Evolutionary conservation across 2,888 invertebrate species (phyloP), one percentile per base, ranked within the genome.

Genomic region (Rhimphoctona megacephalus): DNA sequence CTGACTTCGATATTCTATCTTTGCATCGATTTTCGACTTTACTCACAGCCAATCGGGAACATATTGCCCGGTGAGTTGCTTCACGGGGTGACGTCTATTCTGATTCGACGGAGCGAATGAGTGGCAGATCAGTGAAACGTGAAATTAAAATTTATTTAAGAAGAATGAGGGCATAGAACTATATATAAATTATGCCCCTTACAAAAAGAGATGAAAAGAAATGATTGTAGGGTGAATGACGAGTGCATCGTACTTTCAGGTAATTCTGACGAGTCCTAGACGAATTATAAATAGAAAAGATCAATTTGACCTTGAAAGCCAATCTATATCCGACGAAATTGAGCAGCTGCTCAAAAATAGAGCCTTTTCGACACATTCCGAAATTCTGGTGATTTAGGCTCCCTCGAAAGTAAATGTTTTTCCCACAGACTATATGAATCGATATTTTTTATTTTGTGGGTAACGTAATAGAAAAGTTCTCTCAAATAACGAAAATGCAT

Each of bases 61-160:
- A 93, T 93, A 93, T 93, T 92, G 93, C 89, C 88, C 89, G 91
- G 89, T 90, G 91, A 93, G 93, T 93, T 91, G 91, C 91, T 86
- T 89, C 89, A 87, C 86, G 85, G 89, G 87, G 84, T 85, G 81
- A 85, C 82, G 70, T 49, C 90, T 89, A 91, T 91, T 90, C 89
- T 89, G 88, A 85, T 88, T 90, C 90, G 89, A 83, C 92, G 91
- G 90, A 79, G 91, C 90, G 92, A 90, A 88, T 91, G 90, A 83
- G 64, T 81, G 73, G 36, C 72, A 49, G 73, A 78, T 87, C 92
- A 91, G 85, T 90, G 91, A 90, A 87, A 91, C 91, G 93, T 92
- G 92, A 93, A 93, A 92, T 92, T 89, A 92, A 93, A 92, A 93
- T 93, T 92, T 92, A 92, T 92, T 85, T 89, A 78, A 74, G 81